phyloP scores from a whole-genome alignment of 1,140 invertebrate genomes.

The Bombus superbus region DNA sequence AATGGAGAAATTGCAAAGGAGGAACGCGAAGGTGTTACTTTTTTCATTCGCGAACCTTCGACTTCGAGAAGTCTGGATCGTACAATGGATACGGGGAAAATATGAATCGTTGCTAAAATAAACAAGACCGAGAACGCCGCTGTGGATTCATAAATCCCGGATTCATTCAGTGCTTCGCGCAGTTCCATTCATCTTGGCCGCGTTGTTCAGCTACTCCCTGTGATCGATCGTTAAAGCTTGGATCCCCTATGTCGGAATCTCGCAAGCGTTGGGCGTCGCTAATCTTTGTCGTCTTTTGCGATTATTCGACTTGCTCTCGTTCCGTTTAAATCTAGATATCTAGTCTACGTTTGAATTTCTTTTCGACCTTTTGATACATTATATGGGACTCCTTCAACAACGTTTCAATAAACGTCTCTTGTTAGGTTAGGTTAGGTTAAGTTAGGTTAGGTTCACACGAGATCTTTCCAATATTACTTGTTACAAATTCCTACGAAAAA shows the following conservation, averaged over 20 bases:
- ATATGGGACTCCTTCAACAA: too few relatives aligned
- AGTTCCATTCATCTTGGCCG: conserved; percentile 35
- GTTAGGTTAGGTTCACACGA: too few relatives aligned
- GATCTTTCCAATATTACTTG: too few relatives aligned
- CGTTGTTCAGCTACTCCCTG: neutral
- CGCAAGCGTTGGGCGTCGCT: neutral
- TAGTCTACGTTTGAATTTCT: neutral
- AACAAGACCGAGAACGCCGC: conserved; percentile 19
- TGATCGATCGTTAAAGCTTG: conserved; percentile 28
- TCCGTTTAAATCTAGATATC: neutral
- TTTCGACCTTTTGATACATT: too few relatives aligned
- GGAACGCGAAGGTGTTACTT: too few relatives aligned
- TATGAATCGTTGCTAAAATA: conserved; percentile 36
- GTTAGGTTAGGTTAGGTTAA: too few relatives aligned
- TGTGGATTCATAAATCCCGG: conserved; percentile 49
- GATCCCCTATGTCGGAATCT: neutral
- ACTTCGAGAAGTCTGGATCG: neutral
- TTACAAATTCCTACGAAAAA: too few relatives aligned
- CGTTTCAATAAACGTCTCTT: too few relatives aligned
- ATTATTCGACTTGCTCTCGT: neutral
- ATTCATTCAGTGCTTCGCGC: conserved; percentile 36
- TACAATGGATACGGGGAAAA: conserved; percentile 27
- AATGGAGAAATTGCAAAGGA: neutral
- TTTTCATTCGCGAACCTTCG: conserved; percentile 2
- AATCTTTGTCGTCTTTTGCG: conserved; percentile 10